These are phyloP conservation scores for Ochotona curzoniae DNA, from an alignment of 2,113 vertebrate species.

Conservation along the genomic window DNA sequence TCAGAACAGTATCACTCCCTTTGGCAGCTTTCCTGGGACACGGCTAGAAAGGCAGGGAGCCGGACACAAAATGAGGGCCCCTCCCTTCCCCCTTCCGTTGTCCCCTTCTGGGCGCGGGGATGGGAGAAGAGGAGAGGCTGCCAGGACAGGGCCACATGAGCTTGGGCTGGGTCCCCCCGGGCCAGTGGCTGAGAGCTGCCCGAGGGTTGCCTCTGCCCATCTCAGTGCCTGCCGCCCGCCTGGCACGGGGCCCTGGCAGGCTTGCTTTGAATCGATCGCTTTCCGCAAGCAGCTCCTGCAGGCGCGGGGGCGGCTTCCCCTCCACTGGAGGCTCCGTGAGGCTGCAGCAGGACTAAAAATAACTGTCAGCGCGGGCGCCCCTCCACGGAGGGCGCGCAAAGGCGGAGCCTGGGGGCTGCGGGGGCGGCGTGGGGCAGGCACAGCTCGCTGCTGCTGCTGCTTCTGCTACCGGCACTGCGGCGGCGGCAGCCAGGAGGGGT, in stretches of 20 bases:
- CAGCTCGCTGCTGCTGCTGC: too few relatives aligned
- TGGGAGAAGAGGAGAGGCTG: background rate
- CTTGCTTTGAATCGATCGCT: constrained; percentile 60
- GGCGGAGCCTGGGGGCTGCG: constrained; percentile 45
- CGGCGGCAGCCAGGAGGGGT: constrained; percentile 35
- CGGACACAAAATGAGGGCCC: background rate
- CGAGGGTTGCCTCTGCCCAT: background rate
- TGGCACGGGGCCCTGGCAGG: background rate
- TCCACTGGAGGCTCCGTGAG: constrained; percentile 64
- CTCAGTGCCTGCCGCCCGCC: background rate
- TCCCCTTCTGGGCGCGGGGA: background rate
- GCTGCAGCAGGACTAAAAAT: constrained; percentile 76
- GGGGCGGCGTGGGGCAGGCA: constrained; percentile 14
- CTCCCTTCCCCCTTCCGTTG: background rate
- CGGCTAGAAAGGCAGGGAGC: background rate
- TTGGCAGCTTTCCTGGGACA: background rate
- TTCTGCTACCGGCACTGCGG: background rate
- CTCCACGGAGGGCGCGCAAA: constrained; percentile 29
- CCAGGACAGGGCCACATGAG: background rate
- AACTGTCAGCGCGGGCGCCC: constrained; percentile 54
- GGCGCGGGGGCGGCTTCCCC: constrained; percentile 79
- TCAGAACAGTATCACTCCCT: background rate
- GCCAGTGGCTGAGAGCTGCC: background rate
- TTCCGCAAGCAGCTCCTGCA: constrained; percentile 68
- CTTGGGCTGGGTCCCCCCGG: background rate